Conservation (phyloP, 2,113 vertebrate species). For the Brachypodius melanocephalos region DNA sequence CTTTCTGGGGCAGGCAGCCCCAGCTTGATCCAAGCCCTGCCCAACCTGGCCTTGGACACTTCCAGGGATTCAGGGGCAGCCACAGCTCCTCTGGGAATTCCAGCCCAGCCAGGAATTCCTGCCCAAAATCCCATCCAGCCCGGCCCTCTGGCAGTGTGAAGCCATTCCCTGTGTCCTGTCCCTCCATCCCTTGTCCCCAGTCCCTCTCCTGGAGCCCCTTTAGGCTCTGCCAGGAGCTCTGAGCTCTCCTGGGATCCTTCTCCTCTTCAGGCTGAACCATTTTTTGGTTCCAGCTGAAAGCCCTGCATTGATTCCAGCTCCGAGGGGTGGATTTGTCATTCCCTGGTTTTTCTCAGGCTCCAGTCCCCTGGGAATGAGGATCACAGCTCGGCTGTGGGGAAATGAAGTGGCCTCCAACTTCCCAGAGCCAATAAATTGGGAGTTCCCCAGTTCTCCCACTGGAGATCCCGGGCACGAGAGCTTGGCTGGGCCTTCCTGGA, state of each 20-base stretch:
- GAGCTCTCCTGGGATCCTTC: not conserved
- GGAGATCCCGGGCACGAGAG: rapidly evolving
- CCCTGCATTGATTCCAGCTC: not conserved
- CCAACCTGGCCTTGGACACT: not conserved
- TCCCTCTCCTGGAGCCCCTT: not conserved
- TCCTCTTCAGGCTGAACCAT: not conserved
- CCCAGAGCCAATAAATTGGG: rapidly evolving
- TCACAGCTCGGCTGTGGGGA: rapidly evolving
- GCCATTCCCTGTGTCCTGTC: no score
- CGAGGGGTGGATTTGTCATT: no score
- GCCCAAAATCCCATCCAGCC: not conserved
- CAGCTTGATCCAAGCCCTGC: not conserved
- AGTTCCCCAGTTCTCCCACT: not conserved
- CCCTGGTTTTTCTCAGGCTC: not conserved
- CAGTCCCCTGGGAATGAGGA: rapidly evolving
- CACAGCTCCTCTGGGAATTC: not conserved
- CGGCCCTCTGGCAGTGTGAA: no score
- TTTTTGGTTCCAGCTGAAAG: not conserved
- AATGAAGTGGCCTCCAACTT: rapidly evolving
- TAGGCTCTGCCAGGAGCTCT: not conserved
- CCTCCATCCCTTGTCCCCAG: not conserved
- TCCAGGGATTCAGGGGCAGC: not conserved
- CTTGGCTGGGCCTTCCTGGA: no score
- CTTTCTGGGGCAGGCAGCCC: not conserved
- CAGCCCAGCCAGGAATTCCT: not conserved